phyloP scores from a whole-genome alignment of 2,888 invertebrate genomes.

The Thera britannica region DNA sequence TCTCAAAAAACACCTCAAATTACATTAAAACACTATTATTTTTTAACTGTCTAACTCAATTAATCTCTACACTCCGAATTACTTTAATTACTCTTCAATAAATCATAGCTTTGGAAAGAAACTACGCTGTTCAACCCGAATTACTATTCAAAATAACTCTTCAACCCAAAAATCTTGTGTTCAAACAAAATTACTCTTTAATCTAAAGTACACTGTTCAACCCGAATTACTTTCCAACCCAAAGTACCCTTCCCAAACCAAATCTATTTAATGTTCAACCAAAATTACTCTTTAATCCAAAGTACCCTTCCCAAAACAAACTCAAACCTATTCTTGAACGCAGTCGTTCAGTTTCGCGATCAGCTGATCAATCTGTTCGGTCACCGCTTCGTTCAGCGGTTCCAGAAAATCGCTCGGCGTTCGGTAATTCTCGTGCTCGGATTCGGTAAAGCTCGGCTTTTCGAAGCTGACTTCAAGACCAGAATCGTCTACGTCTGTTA shows the following conservation, averaged over 20 bases:
- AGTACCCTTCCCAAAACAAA: conserved; percentile 8
- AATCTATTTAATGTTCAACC: background rate
- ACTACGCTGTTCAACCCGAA: no score
- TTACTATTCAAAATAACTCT: no score
- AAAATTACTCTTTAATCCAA: conserved; percentile 4
- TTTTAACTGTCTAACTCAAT: background rate
- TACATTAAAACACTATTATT: background rate
- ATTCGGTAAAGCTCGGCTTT: conserved; percentile 62
- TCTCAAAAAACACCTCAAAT: conserved; percentile 1
- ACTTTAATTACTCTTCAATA: no score
- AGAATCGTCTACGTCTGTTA: conserved; percentile 52
- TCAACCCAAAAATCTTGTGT: no score
- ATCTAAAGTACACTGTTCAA: no score
- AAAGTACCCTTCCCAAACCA: background rate
- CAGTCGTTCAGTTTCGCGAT: conserved; percentile 72
- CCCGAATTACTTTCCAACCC: background rate
- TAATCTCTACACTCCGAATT: no score
- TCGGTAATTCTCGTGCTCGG: conserved; percentile 67
- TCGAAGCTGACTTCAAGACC: conserved; percentile 70
- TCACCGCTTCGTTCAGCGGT: conserved; percentile 68
- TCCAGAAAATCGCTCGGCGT: conserved; percentile 74
- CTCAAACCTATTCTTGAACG: conserved; percentile 56
- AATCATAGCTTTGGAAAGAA: no score
- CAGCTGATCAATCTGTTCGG: conserved; percentile 74
- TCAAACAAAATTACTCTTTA: no score